A percentile compares a stretch with the other conserved stretches of the same genome.
These are phyloP conservation scores for Phycodurus eques DNA, from an alignment of 2,113 vertebrate species.

Conservation along the genomic window DNA sequence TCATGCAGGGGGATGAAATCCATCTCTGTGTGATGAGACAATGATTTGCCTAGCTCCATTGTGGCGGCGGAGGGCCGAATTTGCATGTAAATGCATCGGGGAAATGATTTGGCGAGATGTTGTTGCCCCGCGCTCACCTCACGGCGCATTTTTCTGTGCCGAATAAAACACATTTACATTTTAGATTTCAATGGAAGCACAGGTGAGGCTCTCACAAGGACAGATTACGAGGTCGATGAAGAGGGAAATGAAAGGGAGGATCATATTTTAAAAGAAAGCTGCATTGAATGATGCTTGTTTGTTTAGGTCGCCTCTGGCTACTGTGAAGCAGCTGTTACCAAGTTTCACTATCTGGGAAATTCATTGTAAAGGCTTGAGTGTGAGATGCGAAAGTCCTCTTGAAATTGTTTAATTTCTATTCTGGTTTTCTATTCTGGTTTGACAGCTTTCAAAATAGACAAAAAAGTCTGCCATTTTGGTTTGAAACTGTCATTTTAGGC, in stretches of 20 bases:
- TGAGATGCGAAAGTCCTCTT: background rate
- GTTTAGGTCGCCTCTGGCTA: background rate
- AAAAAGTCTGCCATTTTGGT: too few species aligned
- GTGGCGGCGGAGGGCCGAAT: conserved; percentile 59
- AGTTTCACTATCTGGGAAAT: background rate
- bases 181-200: conserved; percentile 39
- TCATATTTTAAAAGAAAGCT: background rate
- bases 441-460: background rate
- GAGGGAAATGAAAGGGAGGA: background rate
- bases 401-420: background rate
- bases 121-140: conserved; percentile 30
- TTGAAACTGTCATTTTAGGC: too few species aligned
- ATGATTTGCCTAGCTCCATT: conserved; percentile 67
- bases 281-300: background rate
- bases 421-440: background rate
- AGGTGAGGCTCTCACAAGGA: conserved; percentile 6
- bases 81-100: conserved; percentile 69
- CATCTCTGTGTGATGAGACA: conserved; percentile 65
- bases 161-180: conserved; percentile 46
- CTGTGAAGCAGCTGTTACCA: background rate
- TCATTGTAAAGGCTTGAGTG: background rate
- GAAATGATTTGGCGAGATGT: conserved; percentile 55
- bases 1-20: conserved; percentile 52
- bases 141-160: conserved; percentile 35
- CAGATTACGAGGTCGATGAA: background rate